Evolutionary conservation across 2,888 invertebrate genomes (phyloP), one percentile per base, ranked within the genome.

Genomic region (Epiperipatus broadwayi): DNA sequence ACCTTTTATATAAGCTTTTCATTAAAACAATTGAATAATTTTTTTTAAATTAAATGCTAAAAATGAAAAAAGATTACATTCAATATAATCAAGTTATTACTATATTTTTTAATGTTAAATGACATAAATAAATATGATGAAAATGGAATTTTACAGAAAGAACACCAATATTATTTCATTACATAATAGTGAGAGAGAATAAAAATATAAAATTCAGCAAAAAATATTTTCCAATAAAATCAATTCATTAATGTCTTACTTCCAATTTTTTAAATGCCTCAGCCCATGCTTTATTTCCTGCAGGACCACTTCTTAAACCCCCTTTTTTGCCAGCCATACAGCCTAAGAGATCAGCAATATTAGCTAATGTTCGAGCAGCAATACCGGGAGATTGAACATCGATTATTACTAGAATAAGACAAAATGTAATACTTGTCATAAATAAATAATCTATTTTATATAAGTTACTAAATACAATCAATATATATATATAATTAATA

Each of bases 261-360:
- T 61, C 57, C 2, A 65, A 48, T 3, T 52, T 46, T 10, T 48
- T 37, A 42, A 62, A 58, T 4, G 63, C 61, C 36, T 48, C 46
- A 10, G 44, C 47, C 63, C 64, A 65, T 14, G 51, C 46, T n/a
- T 46, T 47, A 47, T 65, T 64, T 29, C 54, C 55, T 10, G 64
- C 65, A 3, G 66, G 66, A 4, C 66, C 66, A 49, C 60, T 63
- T 31, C 65, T 49, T 22, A 67, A 51, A 2, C 64, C 65, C 3
- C 65, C 66, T 22, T 51, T 48, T 2, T 51, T 50, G 3, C 52
- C 56, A 3, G 62, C 60, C 57, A 61, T 57, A 34, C 53, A 53
- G 3, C 59, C 59, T 21, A 65, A 49, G 4, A 64, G 49, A 46
- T 64, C 62, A 19, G 63, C 63, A 19, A 59, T 57, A 46, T 56